Evolutionary conservation across 2,113 vertebrate genomes (phyloP).

Genomic region (Zosterops hypoxanthus): DNA sequence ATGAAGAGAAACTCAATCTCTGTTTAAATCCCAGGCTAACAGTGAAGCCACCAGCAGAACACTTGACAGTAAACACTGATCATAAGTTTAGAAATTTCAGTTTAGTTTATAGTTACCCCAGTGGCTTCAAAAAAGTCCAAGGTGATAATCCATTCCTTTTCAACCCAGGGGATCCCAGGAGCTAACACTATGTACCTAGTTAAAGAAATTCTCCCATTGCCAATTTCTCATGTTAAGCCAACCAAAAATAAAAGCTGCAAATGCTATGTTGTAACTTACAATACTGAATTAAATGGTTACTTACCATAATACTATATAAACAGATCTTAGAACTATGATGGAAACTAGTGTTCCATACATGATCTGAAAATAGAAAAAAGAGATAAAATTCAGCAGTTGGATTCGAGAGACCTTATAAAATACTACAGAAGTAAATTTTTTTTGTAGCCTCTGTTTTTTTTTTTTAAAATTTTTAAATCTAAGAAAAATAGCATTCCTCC

Average conservation of each 20-base stretch:
- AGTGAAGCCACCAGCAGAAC: neutral
- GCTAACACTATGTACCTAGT: neutral
- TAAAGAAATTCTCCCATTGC: neutral
- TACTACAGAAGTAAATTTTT: neutral
- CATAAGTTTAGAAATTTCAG: rapidly evolving
- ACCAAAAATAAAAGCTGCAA: neutral
- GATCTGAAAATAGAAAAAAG: conserved; percentile 76
- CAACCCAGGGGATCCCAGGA: neutral
- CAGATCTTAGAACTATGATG: conserved; percentile 88
- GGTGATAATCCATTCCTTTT: neutral
- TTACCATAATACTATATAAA: conserved; percentile 98
- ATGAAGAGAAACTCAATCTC: neutral
- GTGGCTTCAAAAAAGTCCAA: neutral
- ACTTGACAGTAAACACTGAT: neutral
- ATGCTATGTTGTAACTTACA: neutral
- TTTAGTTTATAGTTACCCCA: neutral
- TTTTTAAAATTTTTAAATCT: neutral
- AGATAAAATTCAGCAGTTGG: neutral
- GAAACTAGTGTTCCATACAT: conserved; percentile 94
- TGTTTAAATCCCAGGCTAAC: neutral
- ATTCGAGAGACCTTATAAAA: neutral
- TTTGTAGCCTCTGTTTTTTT: neutral
- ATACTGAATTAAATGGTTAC: neutral
- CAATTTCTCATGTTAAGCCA: neutral
- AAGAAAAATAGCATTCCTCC: neutral